These are phyloP conservation scores for Orthosia gracilis DNA, from an alignment of 2,888 invertebrate genomes.

Conservation along the genomic window DNA sequence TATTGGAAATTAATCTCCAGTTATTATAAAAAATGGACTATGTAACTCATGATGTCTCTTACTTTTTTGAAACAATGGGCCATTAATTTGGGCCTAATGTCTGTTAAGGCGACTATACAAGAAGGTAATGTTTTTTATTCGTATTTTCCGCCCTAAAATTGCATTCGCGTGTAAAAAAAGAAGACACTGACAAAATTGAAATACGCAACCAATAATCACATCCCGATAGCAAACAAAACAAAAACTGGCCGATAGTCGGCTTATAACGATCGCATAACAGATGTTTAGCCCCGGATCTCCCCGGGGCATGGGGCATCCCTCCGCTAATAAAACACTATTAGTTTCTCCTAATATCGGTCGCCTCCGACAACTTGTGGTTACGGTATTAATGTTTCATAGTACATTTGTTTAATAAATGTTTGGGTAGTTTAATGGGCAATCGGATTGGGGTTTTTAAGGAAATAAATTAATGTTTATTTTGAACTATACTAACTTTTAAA, in stretches of 20 bases:
- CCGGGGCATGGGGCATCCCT: slow-evolving; percentile 33
- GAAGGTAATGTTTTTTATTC: background rate
- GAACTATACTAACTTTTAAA: background rate
- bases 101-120: background rate
- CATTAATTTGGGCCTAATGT: background rate
- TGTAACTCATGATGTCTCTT: background rate
- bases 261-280: slow-evolving; percentile 54
- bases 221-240: slow-evolving; percentile 33
- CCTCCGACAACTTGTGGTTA: slow-evolving; percentile 38
- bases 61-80: background rate
- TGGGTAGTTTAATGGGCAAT: slow-evolving; percentile 10
- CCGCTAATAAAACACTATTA: slow-evolving; percentile 57
- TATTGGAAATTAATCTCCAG: background rate
- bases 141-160: background rate
- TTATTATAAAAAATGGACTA: background rate
- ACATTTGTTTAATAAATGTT: slow-evolving; percentile 40
- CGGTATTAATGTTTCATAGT: slow-evolving; percentile 28
- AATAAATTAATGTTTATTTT: background rate
- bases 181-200: slow-evolving; percentile 24
- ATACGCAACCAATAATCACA: slow-evolving; percentile 37
- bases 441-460: background rate
- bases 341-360: slow-evolving; percentile 54
- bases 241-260: slow-evolving; percentile 41
- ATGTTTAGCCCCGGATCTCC: slow-evolving; percentile 48
- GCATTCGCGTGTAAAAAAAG: background rate